phyloP scores from a whole-genome alignment of 2,113 vertebrate species.

The Diphyllodes magnificus region DNA sequence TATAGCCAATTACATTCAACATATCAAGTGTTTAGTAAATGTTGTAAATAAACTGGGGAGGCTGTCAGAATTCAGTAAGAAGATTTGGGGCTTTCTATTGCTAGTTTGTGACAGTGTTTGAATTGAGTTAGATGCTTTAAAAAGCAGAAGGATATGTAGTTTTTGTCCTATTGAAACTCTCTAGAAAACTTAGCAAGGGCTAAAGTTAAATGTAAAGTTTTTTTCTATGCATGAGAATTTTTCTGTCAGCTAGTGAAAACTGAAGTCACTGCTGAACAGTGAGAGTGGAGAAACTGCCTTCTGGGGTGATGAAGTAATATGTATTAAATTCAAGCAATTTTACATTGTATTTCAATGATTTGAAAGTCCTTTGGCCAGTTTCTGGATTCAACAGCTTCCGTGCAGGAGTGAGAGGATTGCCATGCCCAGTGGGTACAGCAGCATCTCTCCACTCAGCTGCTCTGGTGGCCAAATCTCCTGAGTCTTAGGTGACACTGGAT shows the following conservation, averaged over 20 bases:
- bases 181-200: not conserved
- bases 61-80: not conserved
- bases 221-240: not conserved
- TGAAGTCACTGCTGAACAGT: not conserved
- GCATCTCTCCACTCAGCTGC: not conserved
- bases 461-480: fast-evolving
- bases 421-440: not conserved
- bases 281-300: not conserved
- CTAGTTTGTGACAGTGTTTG: not conserved
- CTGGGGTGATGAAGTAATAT: not conserved
- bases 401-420: not conserved
- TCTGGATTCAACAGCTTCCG: not conserved
- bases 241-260: not conserved
- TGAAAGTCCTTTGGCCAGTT: not conserved
- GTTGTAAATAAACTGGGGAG: not conserved
- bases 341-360: not conserved
- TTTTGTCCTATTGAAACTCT: not conserved
- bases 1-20: not conserved
- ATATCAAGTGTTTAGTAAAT: not conserved
- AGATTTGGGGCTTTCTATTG: not conserved
- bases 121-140: not conserved
- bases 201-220: not conserved
- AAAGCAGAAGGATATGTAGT: not conserved
- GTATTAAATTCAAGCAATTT: not conserved
- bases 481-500: not conserved